Conservation (phyloP, 2,888 invertebrate species). For the Netelia inedita region DNA sequence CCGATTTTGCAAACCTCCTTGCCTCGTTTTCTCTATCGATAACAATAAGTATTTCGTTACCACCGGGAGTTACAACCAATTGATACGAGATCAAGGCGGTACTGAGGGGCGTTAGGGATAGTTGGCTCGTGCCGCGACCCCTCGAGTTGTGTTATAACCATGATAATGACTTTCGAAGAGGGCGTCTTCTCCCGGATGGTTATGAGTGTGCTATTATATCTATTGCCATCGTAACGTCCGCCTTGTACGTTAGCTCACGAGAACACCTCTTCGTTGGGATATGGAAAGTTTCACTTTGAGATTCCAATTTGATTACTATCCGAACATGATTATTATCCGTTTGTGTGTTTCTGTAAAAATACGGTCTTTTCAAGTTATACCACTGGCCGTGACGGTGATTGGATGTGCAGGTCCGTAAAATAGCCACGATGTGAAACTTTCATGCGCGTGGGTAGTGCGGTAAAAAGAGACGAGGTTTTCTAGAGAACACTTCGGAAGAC, state of each 20-base stretch:
- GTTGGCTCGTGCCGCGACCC: conserved; percentile 22
- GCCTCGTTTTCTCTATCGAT: conserved; percentile 54
- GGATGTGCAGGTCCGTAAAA: conserved; percentile 20
- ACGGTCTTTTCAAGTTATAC: conserved; percentile 1
- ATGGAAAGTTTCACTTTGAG: not conserved
- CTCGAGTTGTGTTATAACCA: conserved; percentile 57
- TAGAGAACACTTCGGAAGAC: conserved; percentile 55
- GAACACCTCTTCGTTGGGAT: not conserved
- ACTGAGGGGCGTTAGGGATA: conserved; percentile 20
- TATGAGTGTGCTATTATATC: conserved; percentile 14
- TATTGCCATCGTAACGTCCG: not conserved
- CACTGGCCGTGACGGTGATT: conserved; percentile 12
- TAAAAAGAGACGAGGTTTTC: conserved; percentile 36
- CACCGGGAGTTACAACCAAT: conserved; percentile 77
- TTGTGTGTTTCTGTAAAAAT: not conserved
- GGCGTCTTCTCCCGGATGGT: conserved; percentile 39
- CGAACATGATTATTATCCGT: conserved; percentile 8
- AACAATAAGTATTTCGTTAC: conserved; percentile 82
- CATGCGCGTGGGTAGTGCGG: conserved; percentile 35
- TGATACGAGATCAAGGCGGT: conserved; percentile 71
- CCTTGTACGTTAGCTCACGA: not conserved
- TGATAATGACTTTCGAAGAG: conserved; percentile 41
- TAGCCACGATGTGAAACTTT: conserved; percentile 34
- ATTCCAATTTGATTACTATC: not conserved
- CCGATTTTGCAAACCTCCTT: conserved; percentile 50